Conservation (phyloP, 2,888 invertebrate species). For the Andrena hattorfiana region DNA sequence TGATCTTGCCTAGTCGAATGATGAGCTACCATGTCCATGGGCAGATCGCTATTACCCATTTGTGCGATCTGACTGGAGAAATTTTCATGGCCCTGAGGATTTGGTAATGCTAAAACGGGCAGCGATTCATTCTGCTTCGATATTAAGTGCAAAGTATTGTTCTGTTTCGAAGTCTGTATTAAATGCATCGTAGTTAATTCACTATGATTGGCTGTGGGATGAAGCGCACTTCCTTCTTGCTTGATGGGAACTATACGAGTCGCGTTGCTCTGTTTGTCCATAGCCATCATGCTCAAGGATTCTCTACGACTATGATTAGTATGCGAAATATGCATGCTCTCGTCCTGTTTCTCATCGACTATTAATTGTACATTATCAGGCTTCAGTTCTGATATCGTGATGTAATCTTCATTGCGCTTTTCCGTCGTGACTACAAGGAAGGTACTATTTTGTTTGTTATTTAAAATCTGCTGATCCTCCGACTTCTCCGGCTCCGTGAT, state of each 20-base stretch:
- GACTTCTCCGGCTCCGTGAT: conserved; percentile 70
- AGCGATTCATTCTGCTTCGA: conserved; percentile 79
- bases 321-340: conserved; percentile 60
- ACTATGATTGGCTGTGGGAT: conserved; percentile 56
- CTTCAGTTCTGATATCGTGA: conserved; percentile 69
- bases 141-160: conserved; percentile 80
- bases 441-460: conserved; percentile 63
- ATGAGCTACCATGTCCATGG: conserved; percentile 68
- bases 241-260: conserved; percentile 54
- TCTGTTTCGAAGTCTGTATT: conserved; percentile 73
- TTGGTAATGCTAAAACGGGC: conserved; percentile 79
- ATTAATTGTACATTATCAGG: conserved; percentile 65
- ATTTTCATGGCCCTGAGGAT: conserved; percentile 77
- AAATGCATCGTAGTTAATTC: conserved; percentile 75
- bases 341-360: conserved; percentile 58
- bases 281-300: conserved; percentile 65
- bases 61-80: conserved; percentile 79
- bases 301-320: conserved; percentile 51
- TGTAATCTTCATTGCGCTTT: conserved; percentile 58
- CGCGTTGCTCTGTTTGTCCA: conserved; percentile 62
- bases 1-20: conserved; percentile 55
- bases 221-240: conserved; percentile 54
- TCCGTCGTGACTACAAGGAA: conserved; percentile 71
- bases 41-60: conserved; percentile 63
- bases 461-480: conserved; percentile 62